phyloP scores from a whole-genome alignment of 2,797 vertebrate species.

The Monodelphis domestica region DNA sequence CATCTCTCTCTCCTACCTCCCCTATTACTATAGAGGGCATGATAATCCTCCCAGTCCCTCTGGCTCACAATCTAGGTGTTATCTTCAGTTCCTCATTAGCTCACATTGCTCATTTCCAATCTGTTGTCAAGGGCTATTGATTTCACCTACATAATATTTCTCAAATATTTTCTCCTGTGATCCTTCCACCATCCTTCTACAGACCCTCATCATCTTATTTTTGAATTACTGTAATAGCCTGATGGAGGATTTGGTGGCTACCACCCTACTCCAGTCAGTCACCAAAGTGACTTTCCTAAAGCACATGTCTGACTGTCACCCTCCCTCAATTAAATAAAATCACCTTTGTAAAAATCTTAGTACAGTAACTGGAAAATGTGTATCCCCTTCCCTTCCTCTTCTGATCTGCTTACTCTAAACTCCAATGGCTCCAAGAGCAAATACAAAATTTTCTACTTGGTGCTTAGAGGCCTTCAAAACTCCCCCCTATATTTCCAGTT shows the following conservation, averaged over 20 bases:
- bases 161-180: background rate
- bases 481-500: background rate
- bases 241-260: background rate
- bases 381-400: background rate
- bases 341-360: background rate
- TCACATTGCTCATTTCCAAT: background rate
- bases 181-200: background rate
- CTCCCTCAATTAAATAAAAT: background rate
- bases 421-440: background rate
- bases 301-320: background rate
- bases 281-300: background rate
- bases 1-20: background rate
- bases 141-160: background rate
- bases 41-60: background rate
- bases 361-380: background rate
- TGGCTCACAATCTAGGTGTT: background rate
- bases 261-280: no score
- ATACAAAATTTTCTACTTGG: background rate
- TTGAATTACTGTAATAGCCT: background rate
- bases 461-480: background rate
- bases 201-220: background rate
- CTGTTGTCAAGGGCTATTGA: background rate
- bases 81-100: background rate
- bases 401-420: no score
- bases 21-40: background rate